Conservation (phyloP, 2,888 invertebrate species). For the Priocnemis perturbator region DNA sequence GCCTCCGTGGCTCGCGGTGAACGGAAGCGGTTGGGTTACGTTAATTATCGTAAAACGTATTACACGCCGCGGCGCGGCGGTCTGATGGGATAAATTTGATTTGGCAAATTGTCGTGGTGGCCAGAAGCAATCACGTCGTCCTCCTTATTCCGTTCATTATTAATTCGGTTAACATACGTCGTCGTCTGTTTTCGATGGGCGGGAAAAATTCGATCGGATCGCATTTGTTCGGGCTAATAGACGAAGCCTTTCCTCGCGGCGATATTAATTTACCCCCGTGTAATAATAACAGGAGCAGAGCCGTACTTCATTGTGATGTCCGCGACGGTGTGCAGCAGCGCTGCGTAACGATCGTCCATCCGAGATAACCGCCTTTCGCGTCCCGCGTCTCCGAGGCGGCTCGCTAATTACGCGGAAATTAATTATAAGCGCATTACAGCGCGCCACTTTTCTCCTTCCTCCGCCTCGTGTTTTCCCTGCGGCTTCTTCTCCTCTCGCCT, state of each 20-base stretch:
- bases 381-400: conserved; percentile 27
- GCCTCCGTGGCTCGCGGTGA: too few relatives aligned
- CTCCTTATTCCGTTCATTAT: too few relatives aligned
- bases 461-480: not conserved
- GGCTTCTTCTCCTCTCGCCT: conserved; percentile 1
- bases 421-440: conserved; percentile 63
- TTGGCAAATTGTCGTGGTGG: too few relatives aligned
- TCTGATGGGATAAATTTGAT: too few relatives aligned
- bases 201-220: too few relatives aligned
- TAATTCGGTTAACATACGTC: too few relatives aligned
- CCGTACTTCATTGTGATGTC: conserved; percentile 40
- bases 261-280: conserved; percentile 35
- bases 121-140: too few relatives aligned
- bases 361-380: conserved; percentile 53
- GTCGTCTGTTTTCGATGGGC: too few relatives aligned
- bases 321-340: conserved; percentile 38
- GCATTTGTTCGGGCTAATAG: too few relatives aligned
- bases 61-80: too few relatives aligned
- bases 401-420: conserved; percentile 69
- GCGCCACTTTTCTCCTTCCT: conserved; percentile 18
- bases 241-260: not conserved
- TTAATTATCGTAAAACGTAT: too few relatives aligned
- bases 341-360: conserved; percentile 62
- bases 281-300: conserved; percentile 29
- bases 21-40: too few relatives aligned